Evolutionary conservation across 2,888 invertebrate species (phyloP), one percentile per base, ranked within the genome.

Genomic region (Panzeria rudis): DNA sequence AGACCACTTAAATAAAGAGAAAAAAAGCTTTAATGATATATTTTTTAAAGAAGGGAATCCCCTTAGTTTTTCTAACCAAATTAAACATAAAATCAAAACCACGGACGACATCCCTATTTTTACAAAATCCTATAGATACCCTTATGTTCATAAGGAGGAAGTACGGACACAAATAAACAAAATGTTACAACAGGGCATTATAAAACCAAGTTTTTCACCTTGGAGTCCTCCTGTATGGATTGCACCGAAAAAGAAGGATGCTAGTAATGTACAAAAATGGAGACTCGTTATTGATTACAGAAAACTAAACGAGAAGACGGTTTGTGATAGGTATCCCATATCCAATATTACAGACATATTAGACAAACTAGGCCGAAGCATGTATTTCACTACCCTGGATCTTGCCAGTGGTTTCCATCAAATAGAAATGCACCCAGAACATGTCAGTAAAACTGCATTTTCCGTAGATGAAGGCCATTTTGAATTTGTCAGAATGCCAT

Each of bases 111-210:
- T 64, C 11, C 86, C 17, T 85, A 88, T 86, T 32, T 88, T 38
- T 38, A 78, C 73, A 23, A 85, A 85, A 59, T 75, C 75, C 0
- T 84, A 77, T 50, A 68, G 82, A 38, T 87, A 87, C 20, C 89
- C 89, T 9, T 64, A 87, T n/a, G 61, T 88, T 3, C 88, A 89
- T 66, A 88, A 87, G 82, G 54, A 84, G 32, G 88, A 89, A 84
- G 87, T 89, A 3, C 5, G 83, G 32, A 77, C 29, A 17, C 89
- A 90, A 84, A 89, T 88, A 52, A 23, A 41, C 4, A 56, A 75
- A 35, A 83, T 86, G 83, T 11, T 82, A 56, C 41, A 69, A 3
- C 76, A 82, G 17, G 54, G 62, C 25, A 82, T 76, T n/a, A 82
- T 76, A 20, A 59, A 35, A n/a, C 68, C 6, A 17, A 76, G 62